phyloP scores from a whole-genome alignment of 2,888 invertebrate species.

The Tineola bisselliella region DNA sequence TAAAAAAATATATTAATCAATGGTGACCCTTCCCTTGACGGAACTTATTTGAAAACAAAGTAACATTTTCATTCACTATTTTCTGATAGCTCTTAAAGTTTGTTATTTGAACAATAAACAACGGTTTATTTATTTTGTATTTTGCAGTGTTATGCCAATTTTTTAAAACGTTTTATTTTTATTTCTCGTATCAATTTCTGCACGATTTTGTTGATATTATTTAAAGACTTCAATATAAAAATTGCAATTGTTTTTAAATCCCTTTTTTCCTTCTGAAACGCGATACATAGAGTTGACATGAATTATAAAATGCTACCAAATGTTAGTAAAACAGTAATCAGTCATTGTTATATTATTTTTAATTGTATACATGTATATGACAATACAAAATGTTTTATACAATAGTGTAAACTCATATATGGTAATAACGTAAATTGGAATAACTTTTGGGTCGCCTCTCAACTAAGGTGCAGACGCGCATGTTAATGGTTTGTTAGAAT shows the following conservation, averaged over 20 bases:
- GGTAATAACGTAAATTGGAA: background rate
- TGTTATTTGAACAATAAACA: constrained; percentile 4
- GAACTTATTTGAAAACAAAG: constrained; percentile 1
- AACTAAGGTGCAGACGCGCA: background rate
- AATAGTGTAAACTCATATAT: background rate
- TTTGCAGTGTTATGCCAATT: background rate
- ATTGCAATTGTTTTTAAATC: too few species aligned
- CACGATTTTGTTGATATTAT: background rate
- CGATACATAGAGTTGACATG: too few species aligned
- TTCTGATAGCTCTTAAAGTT: constrained; percentile 5
- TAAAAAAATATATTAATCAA: background rate
- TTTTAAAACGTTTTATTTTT: background rate
- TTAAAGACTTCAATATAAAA: too few species aligned
- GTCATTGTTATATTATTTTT: too few species aligned
- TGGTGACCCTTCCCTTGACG: background rate
- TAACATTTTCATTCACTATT: background rate
- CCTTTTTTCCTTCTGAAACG: too few species aligned
- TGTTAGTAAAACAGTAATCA: too few species aligned
- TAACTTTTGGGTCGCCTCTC: constrained; percentile 2
- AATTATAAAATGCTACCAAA: too few species aligned
- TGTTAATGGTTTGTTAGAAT: constrained; percentile 6
- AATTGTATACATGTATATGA: background rate
- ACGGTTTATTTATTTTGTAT: background rate
- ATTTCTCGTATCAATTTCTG: background rate
- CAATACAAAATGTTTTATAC: background rate